Evolutionary conservation across 1,140 invertebrate genomes (phyloP), one percentile per base, ranked within the genome.

Genomic region (Magallana ariakensis): DNA sequence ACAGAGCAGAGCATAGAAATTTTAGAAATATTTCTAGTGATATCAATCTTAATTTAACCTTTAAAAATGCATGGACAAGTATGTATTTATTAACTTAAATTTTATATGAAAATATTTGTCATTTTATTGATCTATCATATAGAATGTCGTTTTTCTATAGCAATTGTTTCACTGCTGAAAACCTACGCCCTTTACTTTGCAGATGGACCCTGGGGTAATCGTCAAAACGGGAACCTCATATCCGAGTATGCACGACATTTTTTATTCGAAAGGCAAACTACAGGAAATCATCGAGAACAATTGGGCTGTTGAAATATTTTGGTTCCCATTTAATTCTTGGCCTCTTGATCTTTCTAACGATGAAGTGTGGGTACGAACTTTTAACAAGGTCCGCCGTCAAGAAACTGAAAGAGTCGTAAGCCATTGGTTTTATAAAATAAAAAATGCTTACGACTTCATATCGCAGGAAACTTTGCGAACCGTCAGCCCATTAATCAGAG

Each of bases 281-380:
- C 9, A 83, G 33, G 46, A 75, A 10, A 54, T 62, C 16, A 15
- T 83, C 6, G 80, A 83, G 3, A 46, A 83, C 2, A 87, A 87
- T 57, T 83, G 80, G 86, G 82, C 86, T 4, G 55, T 87, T 9
- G 80, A 87, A 55, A 22, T 87, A 13, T 87, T 87, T 9, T 87
- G 86, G 86, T 87, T 87, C 83, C 86, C 86, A 0, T 83, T 83
- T 58, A 81, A 57, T 16, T 62, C 81, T 10, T 22, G 22, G 4
- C 0, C 8, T 22, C 66, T 83, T 46, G 54, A 83, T 70, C 58
- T 60, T 6, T n/a, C 22, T 9, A 46, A 87, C 22, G 86, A 87
- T 26, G 75, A 87, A 11, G 46, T 87, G 15, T 87, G 46, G 26
- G 53, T 75, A 5, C 19, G 86, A 70, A 57, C 66, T 33, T 66